These are phyloP conservation scores for Drosophila atripex DNA, from an alignment of 2,888 invertebrate genomes.

Conservation along the genomic window DNA sequence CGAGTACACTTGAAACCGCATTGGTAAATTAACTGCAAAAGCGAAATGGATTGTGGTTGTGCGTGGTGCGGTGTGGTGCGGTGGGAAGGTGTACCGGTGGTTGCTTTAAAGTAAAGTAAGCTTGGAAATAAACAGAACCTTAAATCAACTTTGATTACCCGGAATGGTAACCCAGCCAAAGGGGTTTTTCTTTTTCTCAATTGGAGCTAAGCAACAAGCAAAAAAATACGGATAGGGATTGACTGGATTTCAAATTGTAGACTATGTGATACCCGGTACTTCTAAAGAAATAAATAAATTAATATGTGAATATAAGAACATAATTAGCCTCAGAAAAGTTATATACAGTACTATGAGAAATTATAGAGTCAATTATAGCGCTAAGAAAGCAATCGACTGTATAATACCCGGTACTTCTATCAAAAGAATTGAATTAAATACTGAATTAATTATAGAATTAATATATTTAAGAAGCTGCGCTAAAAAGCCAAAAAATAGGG, in stretches of 20 bases:
- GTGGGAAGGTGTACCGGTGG: not conserved
- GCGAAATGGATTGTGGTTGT: constrained; percentile 2
- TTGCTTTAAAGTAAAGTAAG: constrained; percentile 6
- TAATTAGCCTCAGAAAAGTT: too few relatives aligned
- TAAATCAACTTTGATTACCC: constrained; percentile 27
- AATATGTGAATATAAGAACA: too few relatives aligned
- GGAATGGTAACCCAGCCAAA: constrained; percentile 8
- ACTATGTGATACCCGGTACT: not conserved
- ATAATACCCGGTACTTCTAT: too few relatives aligned
- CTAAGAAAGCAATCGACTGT: too few relatives aligned
- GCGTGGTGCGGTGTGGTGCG: not conserved
- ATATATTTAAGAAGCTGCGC: too few relatives aligned
- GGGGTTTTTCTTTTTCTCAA: not conserved
- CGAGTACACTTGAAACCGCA: constrained; percentile 2
- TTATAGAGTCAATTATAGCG: too few relatives aligned
- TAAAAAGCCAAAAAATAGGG: too few relatives aligned
- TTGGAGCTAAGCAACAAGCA: not conserved
- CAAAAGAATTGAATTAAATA: too few relatives aligned
- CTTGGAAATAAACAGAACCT: constrained; percentile 6
- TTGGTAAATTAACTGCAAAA: constrained; percentile 3
- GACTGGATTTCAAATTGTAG: not conserved
- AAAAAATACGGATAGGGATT: not conserved
- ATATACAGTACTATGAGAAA: too few relatives aligned
- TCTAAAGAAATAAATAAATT: too few relatives aligned
- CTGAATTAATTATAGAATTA: too few relatives aligned